Percentiles rank a stretch among this genome's conserved stretches.
Evolutionary conservation across 2,797 vertebrate genomes (phyloP).

Genomic region (Austrolebias charrua): DNA sequence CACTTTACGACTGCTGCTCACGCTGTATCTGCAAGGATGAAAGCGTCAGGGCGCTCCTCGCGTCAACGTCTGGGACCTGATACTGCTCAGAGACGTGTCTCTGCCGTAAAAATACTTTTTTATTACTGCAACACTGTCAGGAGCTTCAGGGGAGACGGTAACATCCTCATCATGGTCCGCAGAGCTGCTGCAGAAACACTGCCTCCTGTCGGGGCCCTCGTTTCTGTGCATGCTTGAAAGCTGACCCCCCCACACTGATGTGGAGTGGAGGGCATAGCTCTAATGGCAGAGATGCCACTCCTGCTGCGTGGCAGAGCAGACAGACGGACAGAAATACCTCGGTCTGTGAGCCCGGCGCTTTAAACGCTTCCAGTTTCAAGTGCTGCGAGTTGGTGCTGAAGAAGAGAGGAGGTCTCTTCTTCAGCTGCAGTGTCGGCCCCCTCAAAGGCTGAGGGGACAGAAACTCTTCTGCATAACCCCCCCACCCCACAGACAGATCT

Average conservation of each 20-base stretch:
- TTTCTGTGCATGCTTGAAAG: conserved; percentile 41
- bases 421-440: conserved; percentile 70
- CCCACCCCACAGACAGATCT: not conserved
- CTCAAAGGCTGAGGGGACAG: conserved; percentile 68
- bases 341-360: conserved; percentile 62
- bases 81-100: not conserved
- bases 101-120: not conserved
- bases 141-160: conserved; percentile 1
- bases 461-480: conserved; percentile 27
- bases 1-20: conserved; percentile 28
- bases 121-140: conserved; percentile 1
- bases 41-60: not conserved
- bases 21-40: conserved; percentile 16
- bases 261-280: conserved; percentile 40
- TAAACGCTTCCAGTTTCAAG: conserved; percentile 74
- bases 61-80: conserved; percentile 11
- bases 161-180: conserved; percentile 18
- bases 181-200: conserved; percentile 49
- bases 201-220: conserved; percentile 69
- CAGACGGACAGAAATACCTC: conserved; percentile 66
- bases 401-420: conserved; percentile 75
- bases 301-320: conserved; percentile 49
- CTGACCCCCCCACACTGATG: conserved; percentile 42
- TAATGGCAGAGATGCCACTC: conserved; percentile 59
- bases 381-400: conserved; percentile 67